Base-by-base conservation (phyloP, 2,888 invertebrate genomes). In the Sphaerophoria rueppellii region DNA sequence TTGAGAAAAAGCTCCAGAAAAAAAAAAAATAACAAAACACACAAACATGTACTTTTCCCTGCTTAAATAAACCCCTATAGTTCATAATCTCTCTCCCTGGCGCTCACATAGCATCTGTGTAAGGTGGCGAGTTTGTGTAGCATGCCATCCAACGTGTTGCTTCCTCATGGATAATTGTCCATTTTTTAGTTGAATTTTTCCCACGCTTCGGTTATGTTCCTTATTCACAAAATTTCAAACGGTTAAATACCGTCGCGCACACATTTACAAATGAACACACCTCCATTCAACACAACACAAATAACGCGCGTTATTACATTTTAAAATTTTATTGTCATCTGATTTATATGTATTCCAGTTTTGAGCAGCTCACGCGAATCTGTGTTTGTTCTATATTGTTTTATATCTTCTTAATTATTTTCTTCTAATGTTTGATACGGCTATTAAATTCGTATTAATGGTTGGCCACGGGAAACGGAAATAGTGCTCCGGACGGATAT, bases 131-230 rank as follows among this genome's bases (percentile, higher is more conserved):
- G 74, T 72, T 81, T 83, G 72, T 81, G 72, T 79, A 79, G 82
- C 86, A 86, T 74, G 83, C 78, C 71, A 83, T 86, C 87, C 87
- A 88, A 88, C 88, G 87, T 88, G 88, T 88, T 88, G 88, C 88
- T 88, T 87, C 86, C 85, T 78, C 82, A 78, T 76, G 75, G 82
- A 70, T 82, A 81, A 67, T 77, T 83, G 83, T 80, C 60, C 75
- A 79, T 73, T 80, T 77, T 81, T 88, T 87, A 88, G 88, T 88
- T 88, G 87, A 88, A 87, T 86, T 87, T 88, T 87, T 87, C 86
- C 86, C 86, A 87, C 87, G 87, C 86, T 87, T 87, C 87, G 87
- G 86, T 88, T 82, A 88, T 87, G 88, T 87, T 87, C 87, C 87
- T 86, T 87, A 86, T 80, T 87, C 81, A 82, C 86, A 65, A 77